Conservation (phyloP, 2,113 vertebrate species). For the Chamaea fasciata region DNA sequence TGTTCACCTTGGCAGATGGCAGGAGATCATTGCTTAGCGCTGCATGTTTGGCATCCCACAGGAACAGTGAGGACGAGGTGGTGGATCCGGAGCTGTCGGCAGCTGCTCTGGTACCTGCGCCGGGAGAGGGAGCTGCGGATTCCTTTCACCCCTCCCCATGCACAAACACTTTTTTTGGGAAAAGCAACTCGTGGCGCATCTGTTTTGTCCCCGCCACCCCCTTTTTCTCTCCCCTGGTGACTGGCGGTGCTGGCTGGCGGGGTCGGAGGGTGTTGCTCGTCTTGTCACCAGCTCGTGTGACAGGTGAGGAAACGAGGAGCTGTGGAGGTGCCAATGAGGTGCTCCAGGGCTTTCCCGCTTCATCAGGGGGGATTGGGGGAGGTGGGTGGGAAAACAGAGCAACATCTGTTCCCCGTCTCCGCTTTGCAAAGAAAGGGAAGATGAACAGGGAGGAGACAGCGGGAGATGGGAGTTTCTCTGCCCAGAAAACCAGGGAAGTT, state of each 20-base stretch:
- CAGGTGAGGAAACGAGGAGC: constrained; percentile 50
- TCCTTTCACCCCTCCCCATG: constrained; percentile 13
- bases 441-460: not conserved
- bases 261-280: not conserved
- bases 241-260: not conserved
- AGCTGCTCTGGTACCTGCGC: constrained; percentile 16
- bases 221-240: not conserved
- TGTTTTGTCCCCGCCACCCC: not conserved
- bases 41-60: constrained; percentile 60
- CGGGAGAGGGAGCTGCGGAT: not conserved
- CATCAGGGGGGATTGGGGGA: not conserved
- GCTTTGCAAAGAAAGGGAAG: not conserved
- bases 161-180: not conserved
- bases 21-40: constrained; percentile 36
- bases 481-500: not conserved
- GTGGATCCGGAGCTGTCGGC: constrained; percentile 26
- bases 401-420: constrained; percentile 59
- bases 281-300: constrained; percentile 59
- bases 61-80: constrained; percentile 8
- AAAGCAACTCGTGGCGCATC: not conserved
- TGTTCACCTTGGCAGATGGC: constrained; percentile 59
- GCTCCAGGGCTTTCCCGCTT: constrained; percentile 47
- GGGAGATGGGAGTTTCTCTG: not conserved
- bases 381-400: not conserved
- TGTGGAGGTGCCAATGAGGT: constrained; percentile 22